Evolutionary conservation across 2,797 vertebrate genomes (phyloP).

Genomic region (Syndactyla subalaris): DNA sequence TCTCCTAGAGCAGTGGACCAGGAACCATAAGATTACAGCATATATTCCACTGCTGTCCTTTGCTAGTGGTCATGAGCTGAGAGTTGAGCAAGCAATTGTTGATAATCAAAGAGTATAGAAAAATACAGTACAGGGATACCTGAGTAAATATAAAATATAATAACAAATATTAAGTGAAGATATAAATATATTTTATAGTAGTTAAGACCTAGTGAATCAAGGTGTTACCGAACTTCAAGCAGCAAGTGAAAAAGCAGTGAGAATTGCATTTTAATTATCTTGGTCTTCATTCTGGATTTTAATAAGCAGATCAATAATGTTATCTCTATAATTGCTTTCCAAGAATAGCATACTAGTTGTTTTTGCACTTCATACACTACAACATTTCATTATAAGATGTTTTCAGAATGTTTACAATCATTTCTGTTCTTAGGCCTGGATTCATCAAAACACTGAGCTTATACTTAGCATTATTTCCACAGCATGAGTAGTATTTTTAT

Average conservation of each 20-base stretch:
- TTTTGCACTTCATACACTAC: constrained; percentile 44
- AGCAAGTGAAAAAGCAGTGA: neutral
- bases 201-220: neutral
- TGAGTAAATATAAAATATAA: neutral
- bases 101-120: neutral
- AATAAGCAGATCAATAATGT: constrained; percentile 34
- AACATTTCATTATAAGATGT: constrained; percentile 39
- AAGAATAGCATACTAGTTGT: constrained; percentile 27
- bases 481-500: constrained; percentile 42
- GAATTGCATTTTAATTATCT: neutral
- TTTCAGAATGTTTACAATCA: constrained; percentile 53
- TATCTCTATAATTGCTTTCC: constrained; percentile 15
- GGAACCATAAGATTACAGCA: neutral
- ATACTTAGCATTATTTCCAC: constrained; percentile 52
- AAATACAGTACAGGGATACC: neutral
- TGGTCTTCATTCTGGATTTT: neutral
- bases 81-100: neutral
- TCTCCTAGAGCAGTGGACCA: neutral
- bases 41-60: neutral
- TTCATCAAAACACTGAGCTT: constrained; percentile 56
- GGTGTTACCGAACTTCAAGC: neutral
- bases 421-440: constrained; percentile 49
- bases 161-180: neutral
- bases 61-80: neutral
- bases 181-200: neutral